Evolutionary conservation across 2,113 vertebrate genomes (phyloP).

Genomic region (Periophthalmodon schlosseri): DNA sequence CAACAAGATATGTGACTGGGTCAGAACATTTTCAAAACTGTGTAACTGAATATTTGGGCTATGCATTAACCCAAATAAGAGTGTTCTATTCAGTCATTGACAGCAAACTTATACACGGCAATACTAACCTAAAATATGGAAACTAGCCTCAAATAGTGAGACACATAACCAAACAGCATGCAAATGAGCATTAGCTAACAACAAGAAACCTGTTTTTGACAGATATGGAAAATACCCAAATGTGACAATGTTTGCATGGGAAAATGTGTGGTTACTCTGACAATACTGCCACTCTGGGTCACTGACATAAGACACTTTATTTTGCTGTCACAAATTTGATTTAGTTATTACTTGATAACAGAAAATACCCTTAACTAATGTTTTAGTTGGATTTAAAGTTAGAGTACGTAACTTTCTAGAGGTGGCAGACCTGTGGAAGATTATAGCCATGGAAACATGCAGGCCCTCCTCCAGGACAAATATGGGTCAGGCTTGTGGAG

Average conservation of each 20-base stretch:
- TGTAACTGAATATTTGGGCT: too few relatives aligned
- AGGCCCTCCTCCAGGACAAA: too few relatives aligned
- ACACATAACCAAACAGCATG: background rate
- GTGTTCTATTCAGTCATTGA: background rate
- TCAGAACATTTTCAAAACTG: background rate
- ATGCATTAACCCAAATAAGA: background rate
- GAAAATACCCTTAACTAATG: background rate
- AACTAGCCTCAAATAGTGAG: background rate
- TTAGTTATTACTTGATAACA: background rate
- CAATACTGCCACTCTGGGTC: too few relatives aligned
- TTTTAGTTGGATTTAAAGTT: too few relatives aligned
- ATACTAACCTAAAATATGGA: background rate
- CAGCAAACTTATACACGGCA: background rate
- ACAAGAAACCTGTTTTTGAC: background rate
- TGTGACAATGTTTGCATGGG: slow-evolving; percentile 21
- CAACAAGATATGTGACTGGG: background rate
- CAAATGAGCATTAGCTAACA: background rate
- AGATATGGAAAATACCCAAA: background rate
- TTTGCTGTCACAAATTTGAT: background rate
- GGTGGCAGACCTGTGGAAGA: too few relatives aligned
- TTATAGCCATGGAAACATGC: too few relatives aligned
- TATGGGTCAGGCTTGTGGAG: too few relatives aligned
- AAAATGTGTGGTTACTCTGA: background rate
- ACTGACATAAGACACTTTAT: background rate
- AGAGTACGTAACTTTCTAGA: too few relatives aligned